Base-by-base conservation (phyloP, 1,140 invertebrate genomes). In the Lucilia cuprina region DNA sequence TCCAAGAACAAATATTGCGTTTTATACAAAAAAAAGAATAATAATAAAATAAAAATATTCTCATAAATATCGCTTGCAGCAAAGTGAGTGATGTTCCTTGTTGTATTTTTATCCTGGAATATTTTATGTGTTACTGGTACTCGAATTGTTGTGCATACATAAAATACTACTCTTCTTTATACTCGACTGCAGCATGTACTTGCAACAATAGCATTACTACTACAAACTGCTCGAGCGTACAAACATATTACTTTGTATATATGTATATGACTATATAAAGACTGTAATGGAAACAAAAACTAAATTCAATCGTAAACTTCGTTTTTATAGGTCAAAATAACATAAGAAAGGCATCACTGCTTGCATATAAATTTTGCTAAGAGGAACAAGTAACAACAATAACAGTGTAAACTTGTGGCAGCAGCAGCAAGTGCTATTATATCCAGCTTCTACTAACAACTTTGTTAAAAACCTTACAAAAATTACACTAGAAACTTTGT, bases 311-410 rank as follows among this genome's bases (percentile, higher is more conserved):
- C 77, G 77, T 80, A 80, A 80, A 80, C 77, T 80, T 19, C 3
- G 19, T 13, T 83, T 83, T 83, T 74, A 83, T 83, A 83, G 82
- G 82, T 83, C 82, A 83, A 41, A 83, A 74, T 83, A 83, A 83
- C 82, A 83, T 83, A 83, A 75, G 82, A 83, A 83, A 83, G 82
- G 82, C 82, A 83, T 83, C 82, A 83, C 60, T 75, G 82, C 4
- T 1, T 75, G 82, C 82, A 83, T 74, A 83, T 83, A 83, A 74
- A 83, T 74, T 74, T 13, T 30, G 21, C 10, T 30, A 30, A 41
- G 41, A 10, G 14, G 65, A 82, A 30, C 14, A 82, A 41, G 41
- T 41, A 41, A 8, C 10, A 30, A 55, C 19, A 50, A 65, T n/a
- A 19, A 70, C 21, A 34, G 21, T 55, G 25, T 2, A 50, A 35